Conservation (phyloP, 2,888 invertebrate species). For the Rhopalosiphum nymphaeae region DNA sequence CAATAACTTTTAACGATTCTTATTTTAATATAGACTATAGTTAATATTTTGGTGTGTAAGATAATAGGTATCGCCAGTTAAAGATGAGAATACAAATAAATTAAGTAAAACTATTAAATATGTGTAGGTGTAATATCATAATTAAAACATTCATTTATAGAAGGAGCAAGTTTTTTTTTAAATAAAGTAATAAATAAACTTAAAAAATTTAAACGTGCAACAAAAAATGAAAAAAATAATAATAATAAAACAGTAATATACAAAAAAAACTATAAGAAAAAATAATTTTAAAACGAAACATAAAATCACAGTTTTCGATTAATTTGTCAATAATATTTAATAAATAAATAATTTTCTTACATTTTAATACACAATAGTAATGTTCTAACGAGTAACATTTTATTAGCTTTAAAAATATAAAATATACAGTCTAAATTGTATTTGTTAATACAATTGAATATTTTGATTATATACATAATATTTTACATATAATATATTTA, state of each 20-base stretch:
- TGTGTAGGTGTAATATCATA: constrained; percentile 4
- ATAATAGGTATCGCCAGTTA: constrained; percentile 27
- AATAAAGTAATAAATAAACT: constrained; percentile 63
- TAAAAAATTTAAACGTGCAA: constrained; percentile 64
- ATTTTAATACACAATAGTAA: constrained; percentile 50
- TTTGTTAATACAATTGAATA: constrained; percentile 52
- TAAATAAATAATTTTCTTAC: constrained; percentile 61
- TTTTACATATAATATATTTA: constrained; percentile 45
- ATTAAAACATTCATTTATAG: constrained; percentile 15
- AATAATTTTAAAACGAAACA: constrained; percentile 62
- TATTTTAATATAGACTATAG: constrained; percentile 29
- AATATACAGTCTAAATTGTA: constrained; percentile 59
- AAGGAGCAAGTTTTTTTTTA: constrained; percentile 1
- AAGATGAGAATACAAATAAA: constrained; percentile 45
- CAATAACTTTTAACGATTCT: constrained; percentile 51
- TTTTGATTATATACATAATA: constrained; percentile 60
- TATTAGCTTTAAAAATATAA: constrained; percentile 56
- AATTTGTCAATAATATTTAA: constrained; percentile 59
- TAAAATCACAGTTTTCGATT: constrained; percentile 64
- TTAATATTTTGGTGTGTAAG: constrained; percentile 44
- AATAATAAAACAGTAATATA: constrained; percentile 62
- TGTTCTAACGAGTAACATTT: constrained; percentile 53
- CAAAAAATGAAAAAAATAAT: constrained; percentile 55
- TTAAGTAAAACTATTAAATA: constrained; percentile 47
- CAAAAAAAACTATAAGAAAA: constrained; percentile 46